phyloP scores from a whole-genome alignment of 2,113 vertebrate species.

The Mixornis gularis region DNA sequence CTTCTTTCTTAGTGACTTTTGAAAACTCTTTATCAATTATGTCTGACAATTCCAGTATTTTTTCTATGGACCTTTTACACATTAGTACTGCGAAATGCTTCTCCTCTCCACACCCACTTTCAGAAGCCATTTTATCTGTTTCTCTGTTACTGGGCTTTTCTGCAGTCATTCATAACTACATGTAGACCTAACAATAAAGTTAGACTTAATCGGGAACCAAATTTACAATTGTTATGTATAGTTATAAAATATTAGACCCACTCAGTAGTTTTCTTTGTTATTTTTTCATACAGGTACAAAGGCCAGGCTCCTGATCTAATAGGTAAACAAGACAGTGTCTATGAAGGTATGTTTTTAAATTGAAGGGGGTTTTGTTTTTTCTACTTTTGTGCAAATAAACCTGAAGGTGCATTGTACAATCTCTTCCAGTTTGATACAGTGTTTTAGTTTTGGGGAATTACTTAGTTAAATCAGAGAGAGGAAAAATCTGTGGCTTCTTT shows the following conservation, averaged over 20 bases:
- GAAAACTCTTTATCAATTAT: neutral
- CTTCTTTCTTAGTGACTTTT: neutral
- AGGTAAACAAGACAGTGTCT: slow-evolving; percentile 97
- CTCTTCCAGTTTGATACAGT: neutral
- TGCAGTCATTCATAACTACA: neutral
- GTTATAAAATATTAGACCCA: neutral
- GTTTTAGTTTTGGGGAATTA: neutral
- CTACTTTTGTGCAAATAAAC: neutral
- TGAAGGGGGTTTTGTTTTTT: neutral
- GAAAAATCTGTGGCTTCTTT: neutral
- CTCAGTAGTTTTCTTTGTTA: neutral
- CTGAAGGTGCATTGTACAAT: neutral
- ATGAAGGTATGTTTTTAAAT: slow-evolving; percentile 84
- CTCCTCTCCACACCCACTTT: neutral
- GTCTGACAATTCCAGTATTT: neutral
- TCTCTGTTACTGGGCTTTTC: neutral
- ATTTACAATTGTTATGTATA: neutral
- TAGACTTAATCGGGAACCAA: neutral
- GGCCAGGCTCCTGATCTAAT: slow-evolving; percentile 95
- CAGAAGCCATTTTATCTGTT: neutral
- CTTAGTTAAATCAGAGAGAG: neutral
- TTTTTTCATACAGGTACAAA: slow-evolving; percentile 82
- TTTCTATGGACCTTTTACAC: neutral
- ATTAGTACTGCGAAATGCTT: neutral
- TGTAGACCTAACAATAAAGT: neutral